Conservation (phyloP, 2,113 vertebrate species). For the Scopus umbretta region DNA sequence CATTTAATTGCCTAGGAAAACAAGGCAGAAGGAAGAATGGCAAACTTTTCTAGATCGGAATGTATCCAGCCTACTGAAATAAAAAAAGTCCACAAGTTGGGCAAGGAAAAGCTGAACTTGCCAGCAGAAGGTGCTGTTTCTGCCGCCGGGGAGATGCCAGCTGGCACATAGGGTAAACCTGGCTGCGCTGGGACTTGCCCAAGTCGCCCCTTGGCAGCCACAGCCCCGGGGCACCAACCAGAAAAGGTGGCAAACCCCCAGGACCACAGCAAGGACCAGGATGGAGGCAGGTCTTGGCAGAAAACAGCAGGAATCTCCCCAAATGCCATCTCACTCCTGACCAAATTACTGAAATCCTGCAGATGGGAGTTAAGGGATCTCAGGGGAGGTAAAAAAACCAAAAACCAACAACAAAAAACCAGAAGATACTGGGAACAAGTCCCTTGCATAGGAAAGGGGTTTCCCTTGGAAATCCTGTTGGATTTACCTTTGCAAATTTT, state of each 20-base stretch:
- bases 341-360: neutral
- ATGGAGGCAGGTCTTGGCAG: neutral
- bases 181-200: rapidly evolving
- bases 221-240: neutral
- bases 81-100: too few species aligned
- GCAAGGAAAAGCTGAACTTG: neutral
- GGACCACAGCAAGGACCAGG: neutral
- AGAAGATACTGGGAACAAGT: neutral
- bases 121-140: neutral
- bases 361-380: neutral
- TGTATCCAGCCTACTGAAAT: neutral
- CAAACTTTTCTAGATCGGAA: neutral
- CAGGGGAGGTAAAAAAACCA: too few species aligned
- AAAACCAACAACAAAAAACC: too few species aligned
- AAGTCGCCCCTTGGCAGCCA: neutral
- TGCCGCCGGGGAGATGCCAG: neutral
- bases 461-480: neutral
- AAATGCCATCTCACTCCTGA: neutral
- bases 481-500: neutral
- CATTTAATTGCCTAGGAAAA: neutral
- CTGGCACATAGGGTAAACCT: neutral
- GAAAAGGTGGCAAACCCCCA: neutral
- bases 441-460: neutral
- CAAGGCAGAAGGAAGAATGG: neutral
- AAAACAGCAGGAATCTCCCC: neutral